phyloP scores from a whole-genome alignment of 2,113 vertebrate species.

The Nycticorax nycticorax region DNA sequence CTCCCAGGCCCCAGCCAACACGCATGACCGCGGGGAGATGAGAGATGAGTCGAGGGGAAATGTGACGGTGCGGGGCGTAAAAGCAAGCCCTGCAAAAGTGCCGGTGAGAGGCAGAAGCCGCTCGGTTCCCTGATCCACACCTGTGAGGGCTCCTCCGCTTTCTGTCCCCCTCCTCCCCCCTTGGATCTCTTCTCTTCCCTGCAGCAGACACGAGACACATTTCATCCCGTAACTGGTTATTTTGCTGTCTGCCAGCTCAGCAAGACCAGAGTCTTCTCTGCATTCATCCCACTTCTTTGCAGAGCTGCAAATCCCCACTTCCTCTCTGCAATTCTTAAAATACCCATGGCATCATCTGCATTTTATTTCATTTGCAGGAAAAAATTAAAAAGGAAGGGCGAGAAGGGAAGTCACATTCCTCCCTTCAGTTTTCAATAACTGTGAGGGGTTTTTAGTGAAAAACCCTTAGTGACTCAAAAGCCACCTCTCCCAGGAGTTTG shows the following conservation, averaged over 20 bases:
- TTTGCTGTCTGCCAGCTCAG: constrained; percentile 43
- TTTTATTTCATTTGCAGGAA: neutral
- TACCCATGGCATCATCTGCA: constrained; percentile 7
- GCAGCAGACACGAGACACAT: neutral
- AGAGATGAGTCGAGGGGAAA: neutral
- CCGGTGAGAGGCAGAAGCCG: neutral
- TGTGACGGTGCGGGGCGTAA: accelerated
- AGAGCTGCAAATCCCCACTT: neutral
- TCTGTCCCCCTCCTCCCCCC: neutral
- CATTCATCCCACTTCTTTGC: constrained; percentile 19
- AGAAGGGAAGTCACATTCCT: neutral
- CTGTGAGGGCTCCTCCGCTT: neutral
- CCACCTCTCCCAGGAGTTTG: neutral
- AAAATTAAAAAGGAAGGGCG: neutral
- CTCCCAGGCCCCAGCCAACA: neutral
- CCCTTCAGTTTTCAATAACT: neutral
- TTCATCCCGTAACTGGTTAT: neutral
- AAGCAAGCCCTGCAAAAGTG: neutral
- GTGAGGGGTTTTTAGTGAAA: neutral
- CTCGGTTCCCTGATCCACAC: neutral
- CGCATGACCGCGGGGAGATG: neutral
- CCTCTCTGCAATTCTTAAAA: constrained; percentile 30
- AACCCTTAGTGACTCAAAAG: neutral
- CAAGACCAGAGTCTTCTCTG: constrained; percentile 20
- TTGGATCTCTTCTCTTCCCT: neutral